phyloP scores from a whole-genome alignment of 2,797 vertebrate species.

The Malacoctenus gilli region DNA sequence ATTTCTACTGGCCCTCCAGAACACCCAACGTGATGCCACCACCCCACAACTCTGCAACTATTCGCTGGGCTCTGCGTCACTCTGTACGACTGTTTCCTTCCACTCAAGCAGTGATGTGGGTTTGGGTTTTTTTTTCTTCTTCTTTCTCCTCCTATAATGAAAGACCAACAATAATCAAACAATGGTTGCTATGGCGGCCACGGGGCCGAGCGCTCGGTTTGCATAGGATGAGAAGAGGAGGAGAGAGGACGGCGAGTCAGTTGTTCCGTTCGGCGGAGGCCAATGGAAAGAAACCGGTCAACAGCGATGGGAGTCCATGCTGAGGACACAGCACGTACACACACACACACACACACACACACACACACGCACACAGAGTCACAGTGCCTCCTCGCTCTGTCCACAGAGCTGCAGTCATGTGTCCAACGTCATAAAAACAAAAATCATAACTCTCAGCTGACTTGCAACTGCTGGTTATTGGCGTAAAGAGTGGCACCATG shows the following conservation, averaged over 20 bases:
- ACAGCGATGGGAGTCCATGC: constrained; percentile 64
- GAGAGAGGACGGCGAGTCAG: constrained; percentile 68
- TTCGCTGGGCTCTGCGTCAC: too few species aligned
- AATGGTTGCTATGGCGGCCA: constrained; percentile 58
- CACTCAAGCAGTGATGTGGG: constrained; percentile 15
- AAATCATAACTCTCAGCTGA: constrained; percentile 48
- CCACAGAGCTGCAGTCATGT: constrained; percentile 44
- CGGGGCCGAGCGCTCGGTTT: constrained; percentile 38
- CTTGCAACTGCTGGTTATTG: constrained; percentile 35
- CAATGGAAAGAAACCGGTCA: constrained; percentile 78
- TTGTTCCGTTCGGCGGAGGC: constrained; percentile 75
- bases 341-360: constrained; percentile 40
- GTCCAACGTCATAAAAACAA: constrained; percentile 41
- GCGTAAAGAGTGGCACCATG: neutral
- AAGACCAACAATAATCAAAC: constrained; percentile 42
- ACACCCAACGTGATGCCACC: too few species aligned
- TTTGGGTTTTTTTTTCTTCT: constrained; percentile 49
- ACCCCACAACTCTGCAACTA: too few species aligned
- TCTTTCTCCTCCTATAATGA: too few species aligned
- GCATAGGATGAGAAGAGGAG: constrained; percentile 62
- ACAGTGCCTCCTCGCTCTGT: constrained; percentile 32
- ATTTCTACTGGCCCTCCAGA: too few species aligned
- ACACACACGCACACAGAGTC: constrained; percentile 16
- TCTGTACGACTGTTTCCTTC: too few species aligned
- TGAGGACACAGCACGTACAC: constrained; percentile 54